A percentile compares a stretch with the other conserved stretches of the same genome.
Evolutionary conservation across 2,113 vertebrate genomes (phyloP).

Genomic region (Rissa tridactyla): DNA sequence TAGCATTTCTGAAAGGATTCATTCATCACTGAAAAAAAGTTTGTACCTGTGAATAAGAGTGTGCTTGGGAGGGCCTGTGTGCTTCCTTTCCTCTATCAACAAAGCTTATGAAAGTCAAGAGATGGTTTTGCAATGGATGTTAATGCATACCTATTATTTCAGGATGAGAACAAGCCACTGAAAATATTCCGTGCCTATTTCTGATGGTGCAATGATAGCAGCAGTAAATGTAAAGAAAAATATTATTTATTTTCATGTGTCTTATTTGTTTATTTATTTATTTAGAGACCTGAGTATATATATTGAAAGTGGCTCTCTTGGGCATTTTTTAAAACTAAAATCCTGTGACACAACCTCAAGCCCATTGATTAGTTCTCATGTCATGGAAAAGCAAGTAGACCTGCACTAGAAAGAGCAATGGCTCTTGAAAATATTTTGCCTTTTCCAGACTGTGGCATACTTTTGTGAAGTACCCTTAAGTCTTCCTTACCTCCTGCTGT

Average conservation of each 20-base stretch:
- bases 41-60: slow-evolving; percentile 45
- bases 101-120: background rate
- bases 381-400: background rate
- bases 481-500: background rate
- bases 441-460: background rate
- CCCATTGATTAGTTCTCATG: background rate
- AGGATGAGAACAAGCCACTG: background rate
- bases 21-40: slow-evolving; percentile 31
- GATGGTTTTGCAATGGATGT: slow-evolving; percentile 7
- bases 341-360: background rate
- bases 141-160: background rate
- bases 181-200: background rate
- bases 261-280: background rate
- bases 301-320: background rate
- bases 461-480: background rate
- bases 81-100: slow-evolving; percentile 18
- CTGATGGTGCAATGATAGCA: background rate
- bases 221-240: background rate
- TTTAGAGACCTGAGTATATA: background rate
- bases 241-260: background rate
- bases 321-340: background rate
- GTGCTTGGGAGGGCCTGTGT: background rate
- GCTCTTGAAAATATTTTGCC: background rate
- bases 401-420: background rate
- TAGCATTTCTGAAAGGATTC: slow-evolving; percentile 52